Conservation (phyloP, 2,113 vertebrate species). For the Physeter macrocephalus region DNA sequence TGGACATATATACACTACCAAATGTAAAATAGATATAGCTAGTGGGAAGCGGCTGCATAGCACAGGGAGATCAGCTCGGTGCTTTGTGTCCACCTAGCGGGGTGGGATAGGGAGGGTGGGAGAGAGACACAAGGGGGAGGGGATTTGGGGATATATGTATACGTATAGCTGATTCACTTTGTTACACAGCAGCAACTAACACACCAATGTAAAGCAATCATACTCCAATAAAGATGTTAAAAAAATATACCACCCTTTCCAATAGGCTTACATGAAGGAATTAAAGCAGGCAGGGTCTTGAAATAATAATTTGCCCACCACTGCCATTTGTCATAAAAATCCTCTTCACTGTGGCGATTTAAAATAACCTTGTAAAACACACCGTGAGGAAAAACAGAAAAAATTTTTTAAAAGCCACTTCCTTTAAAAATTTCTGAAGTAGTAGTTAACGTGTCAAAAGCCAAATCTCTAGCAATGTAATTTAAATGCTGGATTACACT, state of each 20-base stretch:
- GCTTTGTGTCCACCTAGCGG: too few relatives aligned
- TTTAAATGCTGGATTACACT: neutral
- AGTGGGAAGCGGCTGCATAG: too few relatives aligned
- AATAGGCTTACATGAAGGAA: neutral
- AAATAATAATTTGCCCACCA: neutral
- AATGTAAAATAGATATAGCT: too few relatives aligned
- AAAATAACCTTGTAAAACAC: neutral
- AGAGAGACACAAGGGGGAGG: too few relatives aligned
- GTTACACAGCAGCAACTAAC: too few relatives aligned
- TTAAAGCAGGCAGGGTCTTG: neutral
- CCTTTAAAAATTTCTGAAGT: neutral
- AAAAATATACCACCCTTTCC: neutral
- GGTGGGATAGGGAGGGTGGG: too few relatives aligned
- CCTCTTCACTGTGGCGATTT: neutral
- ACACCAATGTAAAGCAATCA: too few relatives aligned
- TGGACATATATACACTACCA: too few relatives aligned
- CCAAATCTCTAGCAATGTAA: neutral
- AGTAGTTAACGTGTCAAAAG: neutral
- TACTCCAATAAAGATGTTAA: too few relatives aligned
- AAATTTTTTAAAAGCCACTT: neutral
- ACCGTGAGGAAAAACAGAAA: neutral
- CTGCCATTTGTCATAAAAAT: neutral
- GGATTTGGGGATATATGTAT: too few relatives aligned
- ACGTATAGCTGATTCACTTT: too few relatives aligned
- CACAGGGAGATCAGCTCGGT: too few relatives aligned